Conservation (phyloP, 2,797 vertebrate genomes). For the Lemur catta region DNA sequence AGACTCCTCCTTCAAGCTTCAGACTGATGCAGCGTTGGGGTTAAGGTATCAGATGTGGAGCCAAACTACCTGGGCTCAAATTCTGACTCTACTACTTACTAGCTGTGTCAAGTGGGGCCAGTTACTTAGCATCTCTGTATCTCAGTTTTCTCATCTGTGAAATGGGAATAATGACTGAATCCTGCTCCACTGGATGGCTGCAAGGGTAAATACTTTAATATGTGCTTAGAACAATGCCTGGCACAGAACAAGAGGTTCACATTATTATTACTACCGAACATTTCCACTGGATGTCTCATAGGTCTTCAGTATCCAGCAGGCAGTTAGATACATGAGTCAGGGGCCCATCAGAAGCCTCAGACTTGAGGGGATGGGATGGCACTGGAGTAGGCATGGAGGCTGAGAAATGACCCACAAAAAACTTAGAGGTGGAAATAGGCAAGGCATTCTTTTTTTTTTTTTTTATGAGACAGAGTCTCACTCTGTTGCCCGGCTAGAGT, state of each 20-base stretch:
- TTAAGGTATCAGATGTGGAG: neutral
- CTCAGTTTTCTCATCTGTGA: neutral
- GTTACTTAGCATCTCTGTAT: neutral
- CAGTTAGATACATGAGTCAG: too few relatives aligned
- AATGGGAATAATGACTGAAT: neutral
- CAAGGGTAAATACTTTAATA: neutral
- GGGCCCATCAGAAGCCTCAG: neutral
- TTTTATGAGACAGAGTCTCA: too few relatives aligned
- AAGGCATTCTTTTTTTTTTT: too few relatives aligned
- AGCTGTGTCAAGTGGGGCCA: neutral
- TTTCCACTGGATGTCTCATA: neutral
- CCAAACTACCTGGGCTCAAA: neutral
- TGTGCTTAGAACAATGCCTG: neutral
- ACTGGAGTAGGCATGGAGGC: neutral
- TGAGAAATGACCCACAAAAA: neutral
- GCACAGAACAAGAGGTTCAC: neutral
- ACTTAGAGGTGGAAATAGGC: neutral
- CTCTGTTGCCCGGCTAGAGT: too few relatives aligned
- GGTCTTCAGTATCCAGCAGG: neutral
- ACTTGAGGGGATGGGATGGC: neutral
- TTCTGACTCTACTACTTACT: neutral
- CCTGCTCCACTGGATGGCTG: neutral
- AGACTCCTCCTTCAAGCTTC: neutral
- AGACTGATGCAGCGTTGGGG: neutral
- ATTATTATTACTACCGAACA: neutral